These are phyloP conservation scores for Malurus alboscapulatus DNA, from an alignment of 2,113 vertebrate species.

Conservation along the genomic window DNA sequence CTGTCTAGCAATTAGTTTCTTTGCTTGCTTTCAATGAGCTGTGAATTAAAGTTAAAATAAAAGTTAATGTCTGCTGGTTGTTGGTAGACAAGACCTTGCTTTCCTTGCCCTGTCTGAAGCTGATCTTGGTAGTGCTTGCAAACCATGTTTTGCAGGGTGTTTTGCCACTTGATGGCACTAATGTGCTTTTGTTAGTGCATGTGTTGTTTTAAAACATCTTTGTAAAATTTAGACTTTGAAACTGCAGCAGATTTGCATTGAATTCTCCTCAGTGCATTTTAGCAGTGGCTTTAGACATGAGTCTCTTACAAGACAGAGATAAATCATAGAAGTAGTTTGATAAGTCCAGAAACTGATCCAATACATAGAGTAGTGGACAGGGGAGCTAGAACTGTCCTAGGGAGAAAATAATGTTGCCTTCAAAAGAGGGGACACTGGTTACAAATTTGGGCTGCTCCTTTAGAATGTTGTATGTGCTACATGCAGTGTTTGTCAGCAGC, in stretches of 20 bases:
- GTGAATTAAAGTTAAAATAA: neutral
- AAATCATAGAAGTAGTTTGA: neutral
- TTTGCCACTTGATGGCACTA: constrained; percentile 39
- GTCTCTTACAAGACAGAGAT: neutral
- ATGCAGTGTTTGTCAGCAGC: neutral
- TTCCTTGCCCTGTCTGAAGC: neutral
- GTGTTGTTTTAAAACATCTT: neutral
- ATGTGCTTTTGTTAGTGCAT: neutral
- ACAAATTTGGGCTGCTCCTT: neutral
- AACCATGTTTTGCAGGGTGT: neutral
- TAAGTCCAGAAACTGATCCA: neutral
- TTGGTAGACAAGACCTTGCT: neutral
- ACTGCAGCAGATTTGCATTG: neutral
- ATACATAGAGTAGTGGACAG: neutral
- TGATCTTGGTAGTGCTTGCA: neutral
- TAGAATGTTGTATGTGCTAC: neutral
- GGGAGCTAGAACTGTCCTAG: neutral
- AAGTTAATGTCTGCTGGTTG: neutral
- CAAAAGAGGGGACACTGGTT: neutral
- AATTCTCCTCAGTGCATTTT: neutral
- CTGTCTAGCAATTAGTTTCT: neutral
- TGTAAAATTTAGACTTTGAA: neutral
- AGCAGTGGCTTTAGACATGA: neutral
- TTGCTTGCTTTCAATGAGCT: neutral
- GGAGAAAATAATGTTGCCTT: neutral